Conservation (phyloP, 2,797 vertebrate genomes). For the Thaleichthys pacificus region DNA sequence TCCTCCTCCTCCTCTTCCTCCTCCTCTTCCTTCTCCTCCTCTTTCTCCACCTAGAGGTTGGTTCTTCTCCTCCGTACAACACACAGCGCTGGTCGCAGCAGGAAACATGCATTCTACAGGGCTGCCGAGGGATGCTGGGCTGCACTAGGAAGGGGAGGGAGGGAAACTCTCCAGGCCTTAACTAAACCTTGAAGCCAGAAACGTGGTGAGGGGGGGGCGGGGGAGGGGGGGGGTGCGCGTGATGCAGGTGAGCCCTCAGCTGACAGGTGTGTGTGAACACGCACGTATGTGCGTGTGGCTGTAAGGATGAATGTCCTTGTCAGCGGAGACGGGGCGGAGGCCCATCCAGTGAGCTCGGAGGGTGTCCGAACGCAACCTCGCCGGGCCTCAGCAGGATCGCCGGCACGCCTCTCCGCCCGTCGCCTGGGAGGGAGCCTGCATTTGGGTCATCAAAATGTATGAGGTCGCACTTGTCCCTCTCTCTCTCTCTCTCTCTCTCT, state of each 20-base stretch:
- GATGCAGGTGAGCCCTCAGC: neutral
- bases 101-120: too few relatives aligned
- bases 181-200: too few relatives aligned
- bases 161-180: too few relatives aligned
- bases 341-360: neutral
- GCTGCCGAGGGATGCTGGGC: too few relatives aligned
- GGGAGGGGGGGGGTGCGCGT: neutral
- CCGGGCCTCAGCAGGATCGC: neutral
- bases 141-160: too few relatives aligned
- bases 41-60: too few relatives aligned
- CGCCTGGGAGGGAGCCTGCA: neutral
- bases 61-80: too few relatives aligned
- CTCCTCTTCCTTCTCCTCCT: too few relatives aligned
- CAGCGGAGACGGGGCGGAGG: slow-evolving; percentile 17
- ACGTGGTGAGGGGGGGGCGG: too few relatives aligned
- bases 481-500: slow-evolving; percentile 4
- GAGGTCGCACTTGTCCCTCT: slow-evolving; percentile 9
- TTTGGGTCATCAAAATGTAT: slow-evolving; percentile 8
- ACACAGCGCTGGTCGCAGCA: too few relatives aligned
- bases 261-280: too few relatives aligned
- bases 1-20: too few relatives aligned
- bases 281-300: neutral
- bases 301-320: slow-evolving; percentile 7
- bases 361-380: neutral
- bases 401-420: slow-evolving; percentile 3